Base-by-base conservation (phyloP, 2,113 vertebrate species). In the Myiagra hebetior region DNA sequence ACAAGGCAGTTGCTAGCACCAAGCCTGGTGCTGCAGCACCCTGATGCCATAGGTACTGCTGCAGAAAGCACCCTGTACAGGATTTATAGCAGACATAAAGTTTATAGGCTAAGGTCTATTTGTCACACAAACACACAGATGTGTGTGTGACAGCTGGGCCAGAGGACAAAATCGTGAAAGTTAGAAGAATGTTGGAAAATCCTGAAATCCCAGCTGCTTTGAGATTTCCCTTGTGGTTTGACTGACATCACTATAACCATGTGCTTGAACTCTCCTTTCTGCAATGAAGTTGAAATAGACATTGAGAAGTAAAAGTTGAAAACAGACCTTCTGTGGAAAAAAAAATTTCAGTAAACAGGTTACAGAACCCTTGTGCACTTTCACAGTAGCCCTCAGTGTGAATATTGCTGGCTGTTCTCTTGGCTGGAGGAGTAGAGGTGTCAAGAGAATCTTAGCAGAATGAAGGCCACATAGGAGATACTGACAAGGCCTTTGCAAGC, bases 161-260 rank as follows among this genome's bases (percentile, higher is more conserved):
- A 20, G 55, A 77, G 19, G 14, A 56, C 0, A 0, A 30, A 82
- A 37, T 27, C 1, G 0, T 47, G 37, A 28, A 56, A 55, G 8
- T 50, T 7, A 47, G 18, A 19, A 63, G 15, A 69, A 65, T 7
- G 30, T 4, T 8, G 4, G 23, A 77, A 87, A 57, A 47, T 20
- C 33, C 33, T 77, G 33, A 87, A 57, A 69, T 69, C 30, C 23
- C 6, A 2, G 8, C 10, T 73, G 31, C 20, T 65, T 68, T 42
- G 33, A 91, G 49, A 64, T 77, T 80, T 87, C 41, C 44, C 10
- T 55, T 68, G 49, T 59, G 15, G 24, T 84, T 80, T 55, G 35
- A 41, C n/a, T 67, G 49, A 21, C 24, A 50, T 31, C 13, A 11
- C 4, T 49, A 6, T 15, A 81, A 44, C n/a, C 1, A 13, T 15